These are phyloP conservation scores for Drosophila borborema DNA, from an alignment of 2,888 invertebrate species.

Conservation along the genomic window DNA sequence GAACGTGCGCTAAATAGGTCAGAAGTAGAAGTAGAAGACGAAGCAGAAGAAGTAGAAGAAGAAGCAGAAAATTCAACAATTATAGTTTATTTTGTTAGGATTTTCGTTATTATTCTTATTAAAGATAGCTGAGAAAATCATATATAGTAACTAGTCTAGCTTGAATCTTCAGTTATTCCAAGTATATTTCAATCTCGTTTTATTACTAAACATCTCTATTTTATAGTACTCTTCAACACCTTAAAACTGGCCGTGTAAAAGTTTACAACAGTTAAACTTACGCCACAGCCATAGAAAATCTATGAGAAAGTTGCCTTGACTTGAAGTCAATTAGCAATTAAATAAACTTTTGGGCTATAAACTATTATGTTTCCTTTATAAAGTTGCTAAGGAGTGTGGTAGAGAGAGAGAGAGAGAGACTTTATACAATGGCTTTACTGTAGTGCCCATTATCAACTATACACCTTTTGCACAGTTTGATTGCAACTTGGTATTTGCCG, in stretches of 20 bases:
- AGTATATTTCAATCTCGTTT: background rate
- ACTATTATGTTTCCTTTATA: constrained; percentile 5
- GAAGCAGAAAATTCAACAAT: constrained; percentile 1
- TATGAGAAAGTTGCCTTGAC: background rate
- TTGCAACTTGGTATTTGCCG: constrained; percentile 39
- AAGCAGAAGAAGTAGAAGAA: background rate
- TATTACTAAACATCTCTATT: background rate
- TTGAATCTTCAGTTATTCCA: no score
- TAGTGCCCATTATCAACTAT: constrained; percentile 24
- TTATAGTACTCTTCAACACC: background rate
- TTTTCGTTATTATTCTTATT: constrained; percentile 2
- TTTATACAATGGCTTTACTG: constrained; percentile 35
- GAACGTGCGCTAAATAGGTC: no score
- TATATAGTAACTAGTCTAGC: background rate
- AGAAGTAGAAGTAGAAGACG: no score
- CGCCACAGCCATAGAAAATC: background rate
- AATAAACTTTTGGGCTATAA: constrained; percentile 2
- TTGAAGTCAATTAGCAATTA: constrained; percentile 1
- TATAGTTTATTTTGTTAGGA: background rate
- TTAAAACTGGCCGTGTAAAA: background rate
- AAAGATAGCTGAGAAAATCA: background rate
- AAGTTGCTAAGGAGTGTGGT: background rate
- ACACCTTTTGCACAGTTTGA: constrained; percentile 19
- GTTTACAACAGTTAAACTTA: background rate
- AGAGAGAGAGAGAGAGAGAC: background rate